Evolutionary conservation across 2,113 vertebrate genomes (phyloP), one percentile per base, ranked within the genome.

Genomic region (Ceyx margarethae): DNA sequence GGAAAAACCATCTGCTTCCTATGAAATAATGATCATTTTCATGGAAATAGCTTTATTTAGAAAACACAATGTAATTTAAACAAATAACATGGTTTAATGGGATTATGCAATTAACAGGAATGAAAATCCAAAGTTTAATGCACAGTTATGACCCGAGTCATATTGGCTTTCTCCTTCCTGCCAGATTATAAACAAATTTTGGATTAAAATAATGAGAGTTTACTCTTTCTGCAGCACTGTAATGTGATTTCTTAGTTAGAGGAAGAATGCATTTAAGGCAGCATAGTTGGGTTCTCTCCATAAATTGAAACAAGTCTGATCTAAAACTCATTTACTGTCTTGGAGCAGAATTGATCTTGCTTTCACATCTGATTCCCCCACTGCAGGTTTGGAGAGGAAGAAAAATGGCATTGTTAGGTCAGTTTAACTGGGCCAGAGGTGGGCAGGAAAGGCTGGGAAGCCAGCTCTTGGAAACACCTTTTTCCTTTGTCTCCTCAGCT

Each of bases 301-400:
- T 97, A 96, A 95, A 95, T 92, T 94, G 95, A 95, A 97, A 85
- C 72, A 92, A 92, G 90, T 79, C 94, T 96, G 92, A 93, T 93
- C 86, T 95, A 94, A 97, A 96, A 87, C 95, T 96, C 96, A 96
- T 97, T 96, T 96, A 93, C 96, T 95, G 93, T 93, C 91, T 94
- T 90, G 89, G 93, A 96, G 60, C 71, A 90, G 90, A 97, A 98
- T 97, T 98, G 97, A 98, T 98, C 97, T 97, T 85, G 85, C 96
- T 94, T 97, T 97, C 97, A 94, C 96, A 83, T 98, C 96, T 96
- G 96, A 98, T 98, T 97, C 96, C 93, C 89, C 78, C 62, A 61
- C 74, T 81, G 90, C 94, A 89, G 94, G 53, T 88, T 94, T 81
- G 61, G 96, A 97, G 85, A 96, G 90, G 93, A 96, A 96, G 94